phyloP scores from a whole-genome alignment of 2,888 invertebrate genomes.

The Amiota minor region DNA sequence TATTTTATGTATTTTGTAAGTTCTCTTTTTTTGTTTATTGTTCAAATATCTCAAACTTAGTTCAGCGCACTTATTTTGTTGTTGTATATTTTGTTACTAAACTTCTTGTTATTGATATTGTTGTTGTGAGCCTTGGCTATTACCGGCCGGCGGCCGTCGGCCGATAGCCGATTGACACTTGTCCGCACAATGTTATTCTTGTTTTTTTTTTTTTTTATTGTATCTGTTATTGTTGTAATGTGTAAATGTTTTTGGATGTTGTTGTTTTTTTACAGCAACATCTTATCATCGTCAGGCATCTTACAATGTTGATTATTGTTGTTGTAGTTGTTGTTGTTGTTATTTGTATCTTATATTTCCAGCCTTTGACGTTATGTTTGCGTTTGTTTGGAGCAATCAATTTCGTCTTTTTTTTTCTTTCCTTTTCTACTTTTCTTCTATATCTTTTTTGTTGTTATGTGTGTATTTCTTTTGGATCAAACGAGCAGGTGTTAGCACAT shows the following conservation, averaged over 20 bases:
- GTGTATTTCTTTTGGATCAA: background rate
- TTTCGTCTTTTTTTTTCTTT: background rate
- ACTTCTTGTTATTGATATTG: background rate
- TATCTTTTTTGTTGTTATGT: background rate
- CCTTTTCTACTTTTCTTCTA: background rate
- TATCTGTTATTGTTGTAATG: background rate
- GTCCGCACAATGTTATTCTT: background rate
- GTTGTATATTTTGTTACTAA: background rate
- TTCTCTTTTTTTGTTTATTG: background rate
- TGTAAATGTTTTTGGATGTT: background rate
- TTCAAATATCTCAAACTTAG: background rate
- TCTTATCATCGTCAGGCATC: too few species aligned
- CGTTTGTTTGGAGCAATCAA: background rate
- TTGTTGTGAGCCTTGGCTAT: background rate
- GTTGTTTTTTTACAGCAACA: background rate
- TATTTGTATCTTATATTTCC: background rate
- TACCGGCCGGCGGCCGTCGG: constrained; percentile 22
- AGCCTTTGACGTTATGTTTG: constrained; percentile 13
- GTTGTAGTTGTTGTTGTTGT: background rate
- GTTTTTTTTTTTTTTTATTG: background rate
- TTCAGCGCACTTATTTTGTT: background rate
- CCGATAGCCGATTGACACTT: background rate
- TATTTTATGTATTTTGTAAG: background rate
- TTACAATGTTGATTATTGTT: background rate
- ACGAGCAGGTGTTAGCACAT: constrained; percentile 19